These are phyloP conservation scores for Vulpes vulpes DNA, from an alignment of 2,113 vertebrate species.

Conservation along the genomic window DNA sequence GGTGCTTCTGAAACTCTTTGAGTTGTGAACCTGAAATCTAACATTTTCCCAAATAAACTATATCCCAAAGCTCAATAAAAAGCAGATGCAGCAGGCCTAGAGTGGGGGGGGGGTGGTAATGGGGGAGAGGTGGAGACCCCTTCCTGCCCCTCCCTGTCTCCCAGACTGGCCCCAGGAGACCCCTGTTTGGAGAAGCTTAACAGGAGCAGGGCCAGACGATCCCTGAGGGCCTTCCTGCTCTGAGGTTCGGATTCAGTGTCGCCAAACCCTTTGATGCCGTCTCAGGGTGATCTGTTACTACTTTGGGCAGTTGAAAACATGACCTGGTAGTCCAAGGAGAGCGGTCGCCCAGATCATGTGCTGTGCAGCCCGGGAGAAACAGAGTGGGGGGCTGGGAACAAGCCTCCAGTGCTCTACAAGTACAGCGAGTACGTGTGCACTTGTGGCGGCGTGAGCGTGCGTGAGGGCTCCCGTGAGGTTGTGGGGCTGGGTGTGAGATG, in stretches of 20 bases:
- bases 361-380: neutral
- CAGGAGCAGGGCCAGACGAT: neutral
- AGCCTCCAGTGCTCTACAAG: neutral
- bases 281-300: neutral
- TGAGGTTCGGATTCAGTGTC: neutral
- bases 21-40: neutral
- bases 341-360: neutral
- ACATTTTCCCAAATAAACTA: neutral
- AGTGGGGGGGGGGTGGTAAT: neutral
- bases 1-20: neutral
- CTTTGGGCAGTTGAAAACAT: neutral
- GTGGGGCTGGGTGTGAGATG: neutral
- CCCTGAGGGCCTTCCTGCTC: neutral
- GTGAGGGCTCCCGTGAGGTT: neutral
- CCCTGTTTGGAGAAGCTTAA: neutral
- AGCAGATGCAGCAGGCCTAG: neutral
- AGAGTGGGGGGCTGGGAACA: neutral
- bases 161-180: neutral
- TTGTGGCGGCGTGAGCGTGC: no score
- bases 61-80: neutral
- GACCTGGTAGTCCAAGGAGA: neutral
- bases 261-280: neutral
- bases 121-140: accelerated
- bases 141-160: no score
- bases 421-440: accelerated